Evolutionary conservation across 2,888 invertebrate species (phyloP).

Genomic region (Macrosiphum euphorbiae): DNA sequence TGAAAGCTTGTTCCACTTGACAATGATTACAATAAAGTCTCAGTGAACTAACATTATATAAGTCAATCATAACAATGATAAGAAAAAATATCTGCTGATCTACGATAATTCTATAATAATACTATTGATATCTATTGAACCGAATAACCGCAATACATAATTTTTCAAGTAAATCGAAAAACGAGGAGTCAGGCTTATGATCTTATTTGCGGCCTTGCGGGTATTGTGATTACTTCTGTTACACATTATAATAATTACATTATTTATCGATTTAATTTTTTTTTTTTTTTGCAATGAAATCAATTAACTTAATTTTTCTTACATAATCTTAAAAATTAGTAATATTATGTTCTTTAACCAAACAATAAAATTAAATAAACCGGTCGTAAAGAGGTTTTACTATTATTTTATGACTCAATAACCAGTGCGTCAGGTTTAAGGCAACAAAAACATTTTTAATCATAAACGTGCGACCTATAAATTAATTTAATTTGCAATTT

Average conservation of each 20-base stretch:
- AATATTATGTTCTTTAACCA: background rate
- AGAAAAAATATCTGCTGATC: background rate
- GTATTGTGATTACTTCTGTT: background rate
- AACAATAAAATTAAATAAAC: background rate
- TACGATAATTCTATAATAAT: background rate
- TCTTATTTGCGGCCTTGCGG: background rate
- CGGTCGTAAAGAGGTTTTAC: background rate
- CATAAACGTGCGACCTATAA: background rate
- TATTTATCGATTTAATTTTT: background rate
- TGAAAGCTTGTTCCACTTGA: background rate
- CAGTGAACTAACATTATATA: background rate
- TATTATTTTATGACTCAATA: background rate
- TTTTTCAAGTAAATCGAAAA: background rate
- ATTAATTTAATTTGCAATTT: constrained; percentile 1
- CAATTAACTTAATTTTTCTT: background rate
- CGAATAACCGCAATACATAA: background rate
- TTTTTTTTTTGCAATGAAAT: background rate
- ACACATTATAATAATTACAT: background rate
- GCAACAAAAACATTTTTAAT: background rate
- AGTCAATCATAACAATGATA: background rate
- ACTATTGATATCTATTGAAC: background rate
- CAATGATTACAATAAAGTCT: background rate
- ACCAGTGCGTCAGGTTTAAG: background rate
- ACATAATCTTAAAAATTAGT: background rate
- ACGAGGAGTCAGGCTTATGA: background rate